These are phyloP conservation scores for Coilia nasus DNA, from an alignment of 2,797 vertebrate species.

Conservation along the genomic window DNA sequence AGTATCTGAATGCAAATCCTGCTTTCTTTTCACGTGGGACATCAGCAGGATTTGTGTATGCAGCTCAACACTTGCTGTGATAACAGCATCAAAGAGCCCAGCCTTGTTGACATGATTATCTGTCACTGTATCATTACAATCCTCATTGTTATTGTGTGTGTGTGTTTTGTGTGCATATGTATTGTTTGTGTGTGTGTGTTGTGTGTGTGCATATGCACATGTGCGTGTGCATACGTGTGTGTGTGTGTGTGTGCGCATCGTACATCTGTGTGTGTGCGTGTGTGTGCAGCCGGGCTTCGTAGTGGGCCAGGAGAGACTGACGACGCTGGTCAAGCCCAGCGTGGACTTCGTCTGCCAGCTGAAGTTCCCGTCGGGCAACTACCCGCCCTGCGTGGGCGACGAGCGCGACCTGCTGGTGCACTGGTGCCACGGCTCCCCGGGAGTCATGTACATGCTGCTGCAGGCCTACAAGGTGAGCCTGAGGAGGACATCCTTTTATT, in stretches of 20 bases:
- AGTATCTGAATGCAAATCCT: too few species aligned
- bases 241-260: background rate
- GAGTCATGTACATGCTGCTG: conserved; percentile 94
- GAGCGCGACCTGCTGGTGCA: conserved; percentile 89
- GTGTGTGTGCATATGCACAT: too few species aligned
- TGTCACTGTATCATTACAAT: too few species aligned
- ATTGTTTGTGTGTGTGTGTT: too few species aligned
- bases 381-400: conserved; percentile 88
- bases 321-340: conserved; percentile 86
- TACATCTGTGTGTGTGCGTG: background rate
- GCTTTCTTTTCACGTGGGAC: too few species aligned
- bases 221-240: background rate
- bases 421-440: conserved; percentile 95
- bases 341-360: conserved; percentile 89
- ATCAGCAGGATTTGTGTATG: too few species aligned
- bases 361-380: conserved; percentile 90
- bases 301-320: conserved; percentile 72
- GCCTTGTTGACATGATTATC: too few species aligned
- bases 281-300: conserved; percentile 73
- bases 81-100: too few species aligned
- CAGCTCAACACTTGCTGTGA: too few species aligned
- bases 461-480: conserved; percentile 90
- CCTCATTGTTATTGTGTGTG: too few species aligned
- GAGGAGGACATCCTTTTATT: background rate
- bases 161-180: too few species aligned